Evolutionary conservation across 2,888 invertebrate species (phyloP).

Genomic region (Micoletzkya japonica): DNA sequence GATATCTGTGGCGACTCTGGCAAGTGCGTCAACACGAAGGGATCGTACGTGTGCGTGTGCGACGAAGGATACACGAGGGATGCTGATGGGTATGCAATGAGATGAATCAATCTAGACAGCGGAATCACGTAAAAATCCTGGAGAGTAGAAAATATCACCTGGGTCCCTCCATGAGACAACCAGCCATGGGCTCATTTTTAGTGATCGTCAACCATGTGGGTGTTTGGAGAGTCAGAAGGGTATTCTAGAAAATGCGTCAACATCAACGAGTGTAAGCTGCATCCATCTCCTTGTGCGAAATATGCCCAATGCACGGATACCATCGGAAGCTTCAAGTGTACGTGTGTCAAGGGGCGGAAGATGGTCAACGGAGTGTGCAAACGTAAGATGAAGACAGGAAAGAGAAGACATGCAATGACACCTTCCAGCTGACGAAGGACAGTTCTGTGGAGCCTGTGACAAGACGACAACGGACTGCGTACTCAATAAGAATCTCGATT

Average conservation of each 20-base stretch:
- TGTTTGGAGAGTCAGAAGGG: not conserved
- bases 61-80: not conserved
- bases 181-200: too few species aligned
- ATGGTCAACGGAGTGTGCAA: slow-evolving; percentile 4
- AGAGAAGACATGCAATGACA: not conserved
- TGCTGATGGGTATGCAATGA: slow-evolving; percentile 9
- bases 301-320: slow-evolving; percentile 15
- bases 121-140: too few species aligned
- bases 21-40: not conserved
- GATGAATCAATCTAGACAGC: too few species aligned
- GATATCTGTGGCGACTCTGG: slow-evolving; percentile 5
- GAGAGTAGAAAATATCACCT: too few species aligned
- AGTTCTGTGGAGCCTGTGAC: slow-evolving; percentile 20
- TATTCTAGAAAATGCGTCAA: slow-evolving; percentile 8
- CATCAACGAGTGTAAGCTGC: slow-evolving; percentile 4
- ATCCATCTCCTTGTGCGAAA: not conserved
- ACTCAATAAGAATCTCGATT: not conserved
- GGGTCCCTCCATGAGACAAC: too few species aligned
- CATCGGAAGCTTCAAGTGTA: slow-evolving; percentile 8
- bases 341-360: slow-evolving; percentile 7
- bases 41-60: not conserved
- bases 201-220: not conserved
- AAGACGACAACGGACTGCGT: slow-evolving; percentile 8
- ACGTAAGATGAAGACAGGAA: slow-evolving; percentile 1
- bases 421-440: not conserved